A percentile compares a stretch with the other conserved stretches of the same genome.
phyloP scores from a whole-genome alignment of 2,888 invertebrate genomes.

The Cheilosia vernalis region DNA sequence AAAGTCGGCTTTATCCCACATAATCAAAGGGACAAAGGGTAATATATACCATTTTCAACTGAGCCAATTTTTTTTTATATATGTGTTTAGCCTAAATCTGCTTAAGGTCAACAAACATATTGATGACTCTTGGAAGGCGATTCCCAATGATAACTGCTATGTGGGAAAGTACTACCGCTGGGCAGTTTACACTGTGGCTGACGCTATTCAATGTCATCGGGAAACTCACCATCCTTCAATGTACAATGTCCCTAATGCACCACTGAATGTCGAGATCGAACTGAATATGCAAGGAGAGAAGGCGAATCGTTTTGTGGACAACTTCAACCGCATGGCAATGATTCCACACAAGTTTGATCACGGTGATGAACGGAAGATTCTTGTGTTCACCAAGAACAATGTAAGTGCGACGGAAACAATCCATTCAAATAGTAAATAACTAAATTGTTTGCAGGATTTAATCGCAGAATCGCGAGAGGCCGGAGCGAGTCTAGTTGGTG shows the following conservation, averaged over 20 bases:
- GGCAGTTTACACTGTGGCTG: conserved; percentile 87
- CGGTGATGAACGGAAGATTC: conserved; percentile 87
- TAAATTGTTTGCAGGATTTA: conserved; percentile 77
- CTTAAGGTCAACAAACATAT: conserved; percentile 84
- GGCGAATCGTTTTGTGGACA: conserved; percentile 87
- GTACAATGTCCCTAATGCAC: conserved; percentile 90
- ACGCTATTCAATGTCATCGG: conserved; percentile 90
- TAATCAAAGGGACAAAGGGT: conserved; percentile 86
- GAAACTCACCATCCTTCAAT: conserved; percentile 93
- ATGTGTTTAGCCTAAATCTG: conserved; percentile 82
- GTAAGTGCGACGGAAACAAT: conserved; percentile 78
- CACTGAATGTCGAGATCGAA: conserved; percentile 89
- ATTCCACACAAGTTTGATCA: conserved; percentile 89
- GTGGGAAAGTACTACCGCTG: conserved; percentile 85
- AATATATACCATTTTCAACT: conserved; percentile 70
- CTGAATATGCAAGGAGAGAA: conserved; percentile 88
- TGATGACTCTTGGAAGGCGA: conserved; percentile 85
- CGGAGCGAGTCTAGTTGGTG: conserved; percentile 90
- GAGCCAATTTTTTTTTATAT: background rate
- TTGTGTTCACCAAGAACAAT: conserved; percentile 90
- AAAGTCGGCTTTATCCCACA: conserved; percentile 91
- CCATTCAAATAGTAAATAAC: background rate
- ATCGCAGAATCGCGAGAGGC: conserved; percentile 86
- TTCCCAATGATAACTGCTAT: conserved; percentile 88
- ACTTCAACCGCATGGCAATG: conserved; percentile 87